Conservation (phyloP, 1,140 invertebrate genomes). For the Nautilus pompilius region DNA sequence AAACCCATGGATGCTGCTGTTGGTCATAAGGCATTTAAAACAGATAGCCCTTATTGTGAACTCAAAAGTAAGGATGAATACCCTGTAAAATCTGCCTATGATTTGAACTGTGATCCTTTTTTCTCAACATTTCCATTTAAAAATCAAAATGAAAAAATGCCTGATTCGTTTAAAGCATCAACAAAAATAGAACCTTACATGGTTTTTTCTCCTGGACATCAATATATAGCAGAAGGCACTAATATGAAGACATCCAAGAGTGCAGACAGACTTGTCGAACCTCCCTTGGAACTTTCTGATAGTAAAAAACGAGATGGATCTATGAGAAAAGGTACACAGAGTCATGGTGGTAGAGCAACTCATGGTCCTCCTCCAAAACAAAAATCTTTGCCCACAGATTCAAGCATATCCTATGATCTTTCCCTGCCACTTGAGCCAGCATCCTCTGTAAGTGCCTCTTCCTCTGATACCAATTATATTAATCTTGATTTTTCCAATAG, state of each 20-base stretch:
- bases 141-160: neutral
- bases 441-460: neutral
- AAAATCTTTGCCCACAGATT: too few species aligned
- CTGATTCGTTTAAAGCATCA: neutral
- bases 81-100: neutral
- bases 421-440: neutral
- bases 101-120: slow-evolving; percentile 1
- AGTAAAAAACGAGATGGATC: neutral
- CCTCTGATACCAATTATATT: neutral
- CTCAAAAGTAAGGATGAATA: neutral
- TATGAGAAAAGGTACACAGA: neutral
- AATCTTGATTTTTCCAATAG: neutral
- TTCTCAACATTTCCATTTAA: neutral
- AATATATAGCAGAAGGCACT: neutral
- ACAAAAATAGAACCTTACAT: neutral
- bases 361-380: neutral
- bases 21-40: neutral
- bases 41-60: neutral
- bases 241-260: neutral
- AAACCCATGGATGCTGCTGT: neutral
- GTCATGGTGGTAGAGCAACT: neutral
- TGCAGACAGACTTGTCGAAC: neutral
- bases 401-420: too few species aligned
- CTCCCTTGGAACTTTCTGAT: neutral
- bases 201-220: neutral